Base-by-base conservation (phyloP, 2,888 invertebrate genomes). In the Hermodice carunculata region DNA sequence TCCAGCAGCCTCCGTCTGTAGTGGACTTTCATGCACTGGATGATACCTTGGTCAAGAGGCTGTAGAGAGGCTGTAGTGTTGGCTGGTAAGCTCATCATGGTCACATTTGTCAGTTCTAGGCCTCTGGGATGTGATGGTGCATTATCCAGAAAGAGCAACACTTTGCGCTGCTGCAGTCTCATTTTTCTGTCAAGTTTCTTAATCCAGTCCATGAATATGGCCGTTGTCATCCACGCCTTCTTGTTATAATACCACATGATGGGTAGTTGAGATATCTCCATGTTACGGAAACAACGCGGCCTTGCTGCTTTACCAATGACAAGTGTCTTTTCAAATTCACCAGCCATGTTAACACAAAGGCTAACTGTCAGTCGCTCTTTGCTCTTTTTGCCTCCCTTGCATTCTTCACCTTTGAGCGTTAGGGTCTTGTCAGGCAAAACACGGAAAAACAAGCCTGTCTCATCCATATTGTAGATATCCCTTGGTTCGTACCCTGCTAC, bases 1-100 rank as follows among this genome's bases (percentile, higher is more conserved):
- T 17, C 8, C 28, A 56, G n/a, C 3, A 56, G 8, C 5, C 8
- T 8, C 3, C 11, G 24, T 1, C 56, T 2, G n/a, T 56, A 56
- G n/a, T 42, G 11, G 17, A 19, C 6, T 42, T 56, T 56, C 6
- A 56, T 8, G 17, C n/a, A 6, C 17, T 14, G 5, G 42, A 56
- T 56, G 5, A 56, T 42, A 1, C 56, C 42, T 29, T 56, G 56
- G 43, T 56, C 56, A 8, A 56, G 17, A 11, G 56, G 56, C 29
- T 56, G 56, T 6, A 24, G n/a, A 1, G 1, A n/a, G 8, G 19
- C 11, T 14, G 56, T 56, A 5, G 56, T 56, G 42, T 42, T 42
- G 19, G 56, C 22, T 14, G 56, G 56, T 2, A 56, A 28, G 28
- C 24, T 42, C 8, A 56, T n/a, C 40, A 56, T 26, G 11, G 11